phyloP scores from a whole-genome alignment of 1,140 invertebrate genomes.

The Drosophila erecta region DNA sequence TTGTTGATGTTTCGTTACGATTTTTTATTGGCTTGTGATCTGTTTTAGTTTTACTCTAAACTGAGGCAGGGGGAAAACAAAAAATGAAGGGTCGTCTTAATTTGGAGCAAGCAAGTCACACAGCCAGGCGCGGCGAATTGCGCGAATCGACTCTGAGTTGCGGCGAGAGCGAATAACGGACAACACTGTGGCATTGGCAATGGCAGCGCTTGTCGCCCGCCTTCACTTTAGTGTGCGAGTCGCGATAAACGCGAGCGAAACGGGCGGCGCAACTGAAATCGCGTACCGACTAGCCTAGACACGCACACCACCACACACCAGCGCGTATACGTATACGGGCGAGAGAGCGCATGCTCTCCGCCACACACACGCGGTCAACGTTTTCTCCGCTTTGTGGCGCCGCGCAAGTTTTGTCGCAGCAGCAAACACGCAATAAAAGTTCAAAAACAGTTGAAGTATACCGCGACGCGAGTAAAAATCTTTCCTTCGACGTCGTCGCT shows the following conservation, averaged over 20 bases:
- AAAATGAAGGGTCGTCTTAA: slow-evolving; percentile 6
- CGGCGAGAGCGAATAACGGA: slow-evolving; percentile 26
- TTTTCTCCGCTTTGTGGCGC: slow-evolving; percentile 59
- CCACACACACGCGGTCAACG: slow-evolving; percentile 22
- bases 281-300: slow-evolving; percentile 23
- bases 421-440: slow-evolving; percentile 80
- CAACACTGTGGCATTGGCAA: slow-evolving; percentile 58
- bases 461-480: slow-evolving; percentile 82
- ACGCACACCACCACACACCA: slow-evolving; percentile 16
- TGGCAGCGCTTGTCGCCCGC: slow-evolving; percentile 22
- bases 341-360: slow-evolving; percentile 36
- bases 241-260: slow-evolving; percentile 47
- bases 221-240: slow-evolving; percentile 56
- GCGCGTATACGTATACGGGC: slow-evolving; percentile 6
- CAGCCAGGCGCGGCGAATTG: slow-evolving; percentile 20
- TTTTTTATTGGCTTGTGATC: neutral
- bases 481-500: slow-evolving; percentile 75
- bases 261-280: slow-evolving; percentile 45
- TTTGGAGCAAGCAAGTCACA: slow-evolving; percentile 37
- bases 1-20: neutral
- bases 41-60: slow-evolving; percentile 20
- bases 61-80: neutral
- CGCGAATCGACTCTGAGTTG: neutral
- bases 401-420: slow-evolving; percentile 55
- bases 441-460: slow-evolving; percentile 82